Evolutionary conservation across 92 coral and sea anemone genomes (phyloP).

Genomic region (Zoanthus solanderi): DNA sequence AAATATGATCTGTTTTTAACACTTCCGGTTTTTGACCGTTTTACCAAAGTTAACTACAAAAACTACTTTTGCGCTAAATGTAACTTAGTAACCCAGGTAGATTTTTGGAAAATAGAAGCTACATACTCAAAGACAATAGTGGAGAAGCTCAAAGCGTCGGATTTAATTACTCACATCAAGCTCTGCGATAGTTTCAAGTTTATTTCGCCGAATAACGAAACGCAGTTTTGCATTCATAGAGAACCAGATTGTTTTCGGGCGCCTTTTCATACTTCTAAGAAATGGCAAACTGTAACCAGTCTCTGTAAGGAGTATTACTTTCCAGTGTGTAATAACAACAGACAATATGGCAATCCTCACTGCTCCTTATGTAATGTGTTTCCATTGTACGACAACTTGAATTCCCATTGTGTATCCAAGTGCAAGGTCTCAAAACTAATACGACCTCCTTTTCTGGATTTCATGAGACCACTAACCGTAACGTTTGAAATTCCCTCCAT

Average conservation of each 20-base stretch:
- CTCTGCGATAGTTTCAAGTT: background rate
- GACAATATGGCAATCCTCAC: slow-evolving; percentile 17
- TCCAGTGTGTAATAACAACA: slow-evolving; percentile 9
- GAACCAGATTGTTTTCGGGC: background rate
- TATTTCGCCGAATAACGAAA: background rate
- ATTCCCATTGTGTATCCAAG: background rate
- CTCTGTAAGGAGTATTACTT: slow-evolving; percentile 8
- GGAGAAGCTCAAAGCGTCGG: background rate
- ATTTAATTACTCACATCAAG: background rate
- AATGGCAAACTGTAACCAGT: background rate
- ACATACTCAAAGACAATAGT: background rate
- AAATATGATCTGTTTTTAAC: background rate
- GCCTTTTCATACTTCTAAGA: background rate
- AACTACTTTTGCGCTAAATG: slow-evolving; percentile 36
- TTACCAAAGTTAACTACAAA: slow-evolving; percentile 1
- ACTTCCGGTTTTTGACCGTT: slow-evolving; percentile 28
- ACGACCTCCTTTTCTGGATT: too few species aligned
- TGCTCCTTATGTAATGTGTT: slow-evolving; percentile 2
- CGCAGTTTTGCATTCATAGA: background rate
- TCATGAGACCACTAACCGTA: background rate
- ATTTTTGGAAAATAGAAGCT: slow-evolving; percentile 21
- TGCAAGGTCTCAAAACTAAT: background rate
- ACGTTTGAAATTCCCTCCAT: slow-evolving; percentile 1
- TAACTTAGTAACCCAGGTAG: background rate
- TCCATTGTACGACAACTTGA: background rate